These are phyloP conservation scores for Oxyura jamaicensis DNA, from an alignment of 2,113 vertebrate species.

Conservation along the genomic window DNA sequence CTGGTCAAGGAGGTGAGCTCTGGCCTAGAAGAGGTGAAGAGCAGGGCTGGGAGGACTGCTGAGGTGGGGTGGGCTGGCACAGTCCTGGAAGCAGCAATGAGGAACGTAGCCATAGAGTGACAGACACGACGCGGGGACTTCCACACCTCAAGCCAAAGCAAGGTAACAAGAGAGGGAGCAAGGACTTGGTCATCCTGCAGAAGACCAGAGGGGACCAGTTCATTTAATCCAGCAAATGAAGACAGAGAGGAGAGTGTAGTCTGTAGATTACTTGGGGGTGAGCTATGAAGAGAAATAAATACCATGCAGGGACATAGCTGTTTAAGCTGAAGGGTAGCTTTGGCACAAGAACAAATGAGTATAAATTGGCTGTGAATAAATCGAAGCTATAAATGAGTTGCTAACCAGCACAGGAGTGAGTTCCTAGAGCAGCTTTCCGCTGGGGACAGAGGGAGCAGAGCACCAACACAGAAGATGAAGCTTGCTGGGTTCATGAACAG, in stretches of 20 bases:
- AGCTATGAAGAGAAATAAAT: neutral
- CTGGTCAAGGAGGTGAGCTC: neutral
- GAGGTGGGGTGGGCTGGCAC: neutral
- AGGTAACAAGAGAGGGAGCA: neutral
- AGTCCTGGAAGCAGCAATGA: neutral
- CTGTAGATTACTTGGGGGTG: neutral
- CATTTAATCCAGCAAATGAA: neutral
- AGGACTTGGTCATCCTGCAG: neutral
- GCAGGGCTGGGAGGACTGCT: neutral
- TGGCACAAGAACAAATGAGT: constrained; percentile 56
- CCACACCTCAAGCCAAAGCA: neutral
- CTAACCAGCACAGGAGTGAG: constrained; percentile 30
- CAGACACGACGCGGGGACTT: neutral
- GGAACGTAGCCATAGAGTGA: neutral
- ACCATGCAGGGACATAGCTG: neutral
- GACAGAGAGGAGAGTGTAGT: neutral
- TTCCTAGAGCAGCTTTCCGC: constrained; percentile 1
- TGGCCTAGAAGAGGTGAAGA: neutral
- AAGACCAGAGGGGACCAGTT: neutral
- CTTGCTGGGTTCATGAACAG: neutral
- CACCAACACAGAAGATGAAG: neutral
- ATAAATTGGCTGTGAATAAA: constrained; percentile 51
- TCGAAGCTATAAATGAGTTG: constrained; percentile 23
- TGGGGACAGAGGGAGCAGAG: neutral
- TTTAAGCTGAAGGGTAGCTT: constrained; percentile 20